A percentile compares a stretch with the other conserved stretches of the same genome.
phyloP scores from a whole-genome alignment of 2,888 invertebrate genomes.

The Ferdinandea cuprea region DNA sequence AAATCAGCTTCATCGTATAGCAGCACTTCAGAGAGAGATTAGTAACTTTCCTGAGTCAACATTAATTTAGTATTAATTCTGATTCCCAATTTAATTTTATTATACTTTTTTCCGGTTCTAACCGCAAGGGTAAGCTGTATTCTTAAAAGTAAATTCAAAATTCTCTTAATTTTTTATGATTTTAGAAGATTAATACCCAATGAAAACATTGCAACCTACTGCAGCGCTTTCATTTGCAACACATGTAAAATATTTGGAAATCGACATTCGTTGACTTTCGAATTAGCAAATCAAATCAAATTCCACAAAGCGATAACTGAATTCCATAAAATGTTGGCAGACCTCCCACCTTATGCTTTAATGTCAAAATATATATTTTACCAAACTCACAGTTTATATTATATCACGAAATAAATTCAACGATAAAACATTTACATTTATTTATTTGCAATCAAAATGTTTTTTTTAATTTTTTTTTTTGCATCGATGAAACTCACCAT shows the following conservation, averaged over 20 bases:
- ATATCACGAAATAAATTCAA: slow-evolving; percentile 10
- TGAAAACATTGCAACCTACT: too few relatives aligned
- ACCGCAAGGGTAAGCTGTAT: too few relatives aligned
- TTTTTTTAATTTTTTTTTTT: slow-evolving; percentile 24
- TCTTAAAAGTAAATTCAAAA: too few relatives aligned
- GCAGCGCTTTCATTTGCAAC: too few relatives aligned
- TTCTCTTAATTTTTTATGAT: too few relatives aligned
- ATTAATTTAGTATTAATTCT: too few relatives aligned
- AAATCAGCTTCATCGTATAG: too few relatives aligned
- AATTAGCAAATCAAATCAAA: background rate
- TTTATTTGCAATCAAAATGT: slow-evolving; percentile 6
- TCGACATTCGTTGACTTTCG: background rate
- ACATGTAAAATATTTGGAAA: background rate
- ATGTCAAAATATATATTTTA: background rate
- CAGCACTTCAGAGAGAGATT: too few relatives aligned
- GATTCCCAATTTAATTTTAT: too few relatives aligned
- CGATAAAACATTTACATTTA: slow-evolving; percentile 15
- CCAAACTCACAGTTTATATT: background rate
- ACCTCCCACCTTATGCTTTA: slow-evolving; percentile 7
- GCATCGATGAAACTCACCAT: slow-evolving; percentile 40
- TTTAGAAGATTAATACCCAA: too few relatives aligned
- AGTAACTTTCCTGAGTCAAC: too few relatives aligned
- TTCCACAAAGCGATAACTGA: slow-evolving; percentile 3
- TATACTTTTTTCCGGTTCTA: too few relatives aligned
- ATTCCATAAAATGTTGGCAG: slow-evolving; percentile 21